Evolutionary conservation across 2,797 vertebrate genomes (phyloP).

Genomic region (Muraenolepis orangiensis): DNA sequence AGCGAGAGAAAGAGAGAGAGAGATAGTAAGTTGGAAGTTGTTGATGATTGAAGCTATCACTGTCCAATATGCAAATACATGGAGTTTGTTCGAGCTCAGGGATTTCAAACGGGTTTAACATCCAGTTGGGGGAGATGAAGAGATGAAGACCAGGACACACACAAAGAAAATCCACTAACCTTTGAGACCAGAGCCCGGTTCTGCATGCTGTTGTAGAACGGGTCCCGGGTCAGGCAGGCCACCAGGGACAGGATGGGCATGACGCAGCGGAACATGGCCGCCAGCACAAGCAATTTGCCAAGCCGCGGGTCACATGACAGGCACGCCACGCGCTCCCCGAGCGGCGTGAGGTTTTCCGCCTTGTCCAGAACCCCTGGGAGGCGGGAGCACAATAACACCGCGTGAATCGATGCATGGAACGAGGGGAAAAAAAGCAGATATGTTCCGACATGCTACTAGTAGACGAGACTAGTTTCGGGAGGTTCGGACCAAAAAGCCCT

Average conservation of each 20-base stretch:
- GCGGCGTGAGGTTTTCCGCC: conserved; percentile 81
- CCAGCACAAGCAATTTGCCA: conserved; percentile 89
- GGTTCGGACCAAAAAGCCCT: not conserved
- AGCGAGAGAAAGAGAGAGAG: too few species aligned
- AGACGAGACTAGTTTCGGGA: not conserved
- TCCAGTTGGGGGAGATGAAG: too few species aligned
- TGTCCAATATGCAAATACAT: not conserved
- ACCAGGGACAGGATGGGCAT: conserved; percentile 86
- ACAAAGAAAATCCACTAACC: conserved; percentile 66
- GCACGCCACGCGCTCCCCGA: conserved; percentile 85
- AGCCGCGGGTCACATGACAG: conserved; percentile 93
- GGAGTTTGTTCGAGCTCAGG: not conserved
- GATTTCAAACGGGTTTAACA: too few species aligned
- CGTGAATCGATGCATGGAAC: not conserved
- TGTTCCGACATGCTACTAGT: not conserved
- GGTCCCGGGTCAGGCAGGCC: conserved; percentile 90
- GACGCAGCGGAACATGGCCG: conserved; percentile 86
- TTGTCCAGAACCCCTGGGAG: conserved; percentile 81
- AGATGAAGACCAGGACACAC: too few species aligned
- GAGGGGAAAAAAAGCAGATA: too few species aligned
- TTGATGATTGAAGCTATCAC: not conserved
- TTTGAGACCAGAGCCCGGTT: conserved; percentile 82
- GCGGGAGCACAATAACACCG: not conserved
- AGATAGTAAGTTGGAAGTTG: too few species aligned
- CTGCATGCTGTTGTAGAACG: conserved; percentile 90